phyloP scores from a whole-genome alignment of 2,888 invertebrate species.

The Apoda limacodes region DNA sequence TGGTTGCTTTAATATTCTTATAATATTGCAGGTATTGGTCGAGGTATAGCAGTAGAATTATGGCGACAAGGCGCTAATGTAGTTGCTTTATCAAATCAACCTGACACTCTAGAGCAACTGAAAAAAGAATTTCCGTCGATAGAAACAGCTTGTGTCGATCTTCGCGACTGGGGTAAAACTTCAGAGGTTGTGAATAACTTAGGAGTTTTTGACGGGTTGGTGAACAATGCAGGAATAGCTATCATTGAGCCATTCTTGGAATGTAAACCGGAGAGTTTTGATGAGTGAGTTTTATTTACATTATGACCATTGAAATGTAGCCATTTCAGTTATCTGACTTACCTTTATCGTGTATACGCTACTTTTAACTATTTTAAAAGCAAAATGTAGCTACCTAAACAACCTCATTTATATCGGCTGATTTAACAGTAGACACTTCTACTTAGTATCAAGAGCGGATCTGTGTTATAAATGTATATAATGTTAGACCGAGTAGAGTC shows the following conservation, averaged over 20 bases:
- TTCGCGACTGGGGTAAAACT: slow-evolving; percentile 80
- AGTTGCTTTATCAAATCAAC: slow-evolving; percentile 78
- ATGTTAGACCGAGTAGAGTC: too few relatives aligned
- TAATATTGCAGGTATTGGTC: slow-evolving; percentile 72
- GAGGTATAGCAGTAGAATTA: slow-evolving; percentile 75
- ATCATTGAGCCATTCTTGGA: slow-evolving; percentile 77
- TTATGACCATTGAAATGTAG: too few relatives aligned
- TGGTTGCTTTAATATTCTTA: too few relatives aligned
- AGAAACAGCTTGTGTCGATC: slow-evolving; percentile 73
- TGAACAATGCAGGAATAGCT: slow-evolving; percentile 88
- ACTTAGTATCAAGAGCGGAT: too few relatives aligned
- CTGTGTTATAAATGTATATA: too few relatives aligned
- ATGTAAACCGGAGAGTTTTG: slow-evolving; percentile 75
- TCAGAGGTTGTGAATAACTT: slow-evolving; percentile 63
- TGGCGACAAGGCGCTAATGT: slow-evolving; percentile 77
- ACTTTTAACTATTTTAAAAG: too few relatives aligned
- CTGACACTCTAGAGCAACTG: slow-evolving; percentile 73
- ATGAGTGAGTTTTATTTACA: slow-evolving; percentile 70
- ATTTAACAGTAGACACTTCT: too few relatives aligned
- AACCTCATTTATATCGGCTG: too few relatives aligned
- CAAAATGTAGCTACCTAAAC: too few relatives aligned
- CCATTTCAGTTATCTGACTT: too few relatives aligned
- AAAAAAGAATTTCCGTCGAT: slow-evolving; percentile 71
- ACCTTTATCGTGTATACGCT: too few relatives aligned
- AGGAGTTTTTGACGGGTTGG: slow-evolving; percentile 80